Evolutionary conservation across 2,888 invertebrate species (phyloP).

Genomic region (Strigamia transsilvanica): DNA sequence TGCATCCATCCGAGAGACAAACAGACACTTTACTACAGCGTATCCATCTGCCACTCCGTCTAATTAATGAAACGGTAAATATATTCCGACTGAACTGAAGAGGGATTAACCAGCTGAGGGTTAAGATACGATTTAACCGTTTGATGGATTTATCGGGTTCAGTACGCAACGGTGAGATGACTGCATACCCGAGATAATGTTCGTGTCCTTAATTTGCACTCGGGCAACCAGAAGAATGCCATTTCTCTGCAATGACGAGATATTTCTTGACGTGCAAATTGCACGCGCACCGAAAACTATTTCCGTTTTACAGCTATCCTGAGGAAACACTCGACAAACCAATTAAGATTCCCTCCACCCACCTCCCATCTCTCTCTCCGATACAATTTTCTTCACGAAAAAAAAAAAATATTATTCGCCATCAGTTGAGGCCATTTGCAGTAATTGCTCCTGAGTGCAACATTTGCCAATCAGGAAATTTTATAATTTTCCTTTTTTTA

Average conservation of each 20-base stretch:
- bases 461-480: not conserved
- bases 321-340: slow-evolving; percentile 33
- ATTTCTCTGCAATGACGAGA: slow-evolving; percentile 31
- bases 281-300: slow-evolving; percentile 23
- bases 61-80: slow-evolving; percentile 29
- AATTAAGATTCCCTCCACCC: not conserved
- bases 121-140: not conserved
- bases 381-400: not conserved
- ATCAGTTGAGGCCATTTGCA: slow-evolving; percentile 9
- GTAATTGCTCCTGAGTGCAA: slow-evolving; percentile 9
- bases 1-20: slow-evolving; percentile 13
- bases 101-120: not conserved
- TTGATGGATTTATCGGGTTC: slow-evolving; percentile 36
- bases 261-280: slow-evolving; percentile 48
- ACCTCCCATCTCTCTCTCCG: not conserved
- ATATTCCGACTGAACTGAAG: not conserved
- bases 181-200: slow-evolving; percentile 45
- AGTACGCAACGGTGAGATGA: not conserved
- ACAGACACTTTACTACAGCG: not conserved
- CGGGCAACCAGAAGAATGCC: slow-evolving; percentile 49
- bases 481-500: no score
- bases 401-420: not conserved
- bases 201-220: slow-evolving; percentile 49
- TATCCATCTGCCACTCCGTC: not conserved
- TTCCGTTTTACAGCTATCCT: slow-evolving; percentile 31